Base-by-base conservation (phyloP, 2,888 invertebrate genomes). In the Phyllotreta cruciferae region DNA sequence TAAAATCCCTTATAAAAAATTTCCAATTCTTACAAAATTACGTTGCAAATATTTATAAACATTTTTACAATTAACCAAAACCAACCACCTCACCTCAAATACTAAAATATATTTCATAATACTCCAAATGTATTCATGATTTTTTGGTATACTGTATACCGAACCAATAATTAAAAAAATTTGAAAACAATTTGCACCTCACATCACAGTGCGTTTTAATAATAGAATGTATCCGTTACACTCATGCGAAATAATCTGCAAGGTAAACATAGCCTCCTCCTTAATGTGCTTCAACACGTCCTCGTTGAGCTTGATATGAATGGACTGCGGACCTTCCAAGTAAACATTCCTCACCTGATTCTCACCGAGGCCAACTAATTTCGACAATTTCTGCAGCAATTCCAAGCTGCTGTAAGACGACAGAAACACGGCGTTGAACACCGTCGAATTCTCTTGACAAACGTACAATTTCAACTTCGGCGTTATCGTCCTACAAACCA, bases 401-500 rank as follows among this genome's bases (percentile, higher is more conserved):
- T 94, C 93, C 58, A 80, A 80, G 38, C 88, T 87, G 24, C 86
- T 86, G 66, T 88, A 85, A 3, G 86, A 82, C 72, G 90, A 88
- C 72, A 96, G 83, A 76, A 93, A 96, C 13, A 96, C 83, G 14
- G 93, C 94, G 81, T 91, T 90, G 85, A 91, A 96, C 5, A 88
- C 84, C 66, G 86, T 84, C 60, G 82, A 84, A 60, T 84, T 85
- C 75, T 90, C 89, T 69, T 87, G 82, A 71, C 92, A 90, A 63
- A 95, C 88, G 81, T 94, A 96, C 56, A 96, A 84, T 0, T 93
- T 94, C 62, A 94, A 84, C 8, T 91, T 89, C 0, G 94, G 94
- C 56, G 89, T 85, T 71, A 89, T 86, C 9, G 85, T 81, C 77
- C 89, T 90, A 75, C 71, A 74, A 72, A 24, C 9, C 45, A 56